A percentile compares a stretch with the other conserved stretches of the same genome.
Conservation (phyloP, 2,888 invertebrate genomes). For the Melipona bicolor region DNA sequence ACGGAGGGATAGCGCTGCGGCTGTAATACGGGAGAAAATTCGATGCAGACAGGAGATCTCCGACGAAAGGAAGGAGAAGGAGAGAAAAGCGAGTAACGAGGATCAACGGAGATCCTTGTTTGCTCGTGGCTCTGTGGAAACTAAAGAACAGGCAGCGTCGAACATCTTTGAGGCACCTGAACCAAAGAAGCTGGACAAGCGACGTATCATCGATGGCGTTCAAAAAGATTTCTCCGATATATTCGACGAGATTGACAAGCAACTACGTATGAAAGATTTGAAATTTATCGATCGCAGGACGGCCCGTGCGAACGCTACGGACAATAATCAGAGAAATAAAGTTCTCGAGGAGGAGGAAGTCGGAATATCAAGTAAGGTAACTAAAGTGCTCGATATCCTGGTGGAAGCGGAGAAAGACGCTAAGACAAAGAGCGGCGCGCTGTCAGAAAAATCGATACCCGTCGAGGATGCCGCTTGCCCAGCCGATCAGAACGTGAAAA, state of each 20-base stretch:
- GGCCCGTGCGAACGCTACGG: conserved; percentile 11
- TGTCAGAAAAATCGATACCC: conserved; percentile 57
- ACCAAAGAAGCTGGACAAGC: conserved; percentile 25
- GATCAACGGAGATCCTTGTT: conserved; percentile 36
- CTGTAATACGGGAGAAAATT: conserved; percentile 48
- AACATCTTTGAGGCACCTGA: conserved; percentile 19
- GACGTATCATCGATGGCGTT: conserved; percentile 37
- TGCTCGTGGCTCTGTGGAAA: conserved; percentile 25
- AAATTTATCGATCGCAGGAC: conserved; percentile 49
- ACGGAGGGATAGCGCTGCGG: conserved; percentile 20
- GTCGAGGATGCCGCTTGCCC: conserved; percentile 39
- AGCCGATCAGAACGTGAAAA: conserved; percentile 34
- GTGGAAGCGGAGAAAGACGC: conserved; percentile 74
- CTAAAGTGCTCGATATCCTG: conserved; percentile 76
- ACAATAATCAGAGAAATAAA: conserved; percentile 50
- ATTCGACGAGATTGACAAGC: conserved; percentile 78
- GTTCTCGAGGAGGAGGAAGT: conserved; percentile 55
- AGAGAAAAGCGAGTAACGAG: conserved; percentile 40
- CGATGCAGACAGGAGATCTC: conserved; percentile 50
- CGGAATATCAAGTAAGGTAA: conserved; percentile 73
- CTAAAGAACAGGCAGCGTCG: conserved; percentile 29
- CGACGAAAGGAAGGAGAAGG: conserved; percentile 38
- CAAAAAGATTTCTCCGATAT: conserved; percentile 78
- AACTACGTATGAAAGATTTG: conserved; percentile 68
- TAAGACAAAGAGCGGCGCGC: conserved; percentile 53